Evolutionary conservation across 1,140 invertebrate genomes (phyloP), one percentile per base, ranked within the genome.

Genomic region (Macrobrachium nipponense): DNA sequence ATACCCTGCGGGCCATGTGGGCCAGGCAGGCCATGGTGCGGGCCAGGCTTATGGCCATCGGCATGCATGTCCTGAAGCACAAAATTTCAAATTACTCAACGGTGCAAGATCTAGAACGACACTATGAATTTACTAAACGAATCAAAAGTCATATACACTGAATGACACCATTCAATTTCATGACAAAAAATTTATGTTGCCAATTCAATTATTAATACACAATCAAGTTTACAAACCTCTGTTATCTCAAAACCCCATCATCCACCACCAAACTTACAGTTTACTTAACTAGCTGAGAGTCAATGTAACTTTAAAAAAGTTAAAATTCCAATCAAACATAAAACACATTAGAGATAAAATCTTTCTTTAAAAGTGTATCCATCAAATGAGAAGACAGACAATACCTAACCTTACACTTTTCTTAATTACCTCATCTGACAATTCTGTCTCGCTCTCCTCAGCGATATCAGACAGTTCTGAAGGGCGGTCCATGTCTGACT

Each of bases 381-480:
- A 20, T 23, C 15, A 17, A 6, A 14, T 20, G 60, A 36, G n/a
- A 18, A 12, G 61, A 61, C 59, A 20, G 60, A 23, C 18, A 8
- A 17, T 17, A n/a, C 14, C 59, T 12, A 62, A 60, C 14, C 11
- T 17, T 43, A 17, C n/a, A 58, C 43, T 11, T 36, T 23, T 5
- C n/a, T 20, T 51, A 82, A n/a, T 88, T 88, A 88, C 82, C 81
- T 90, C 89, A 72, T 88, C 88, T 43, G 90, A 88, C 14, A 90
- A 87, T 27, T 91, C 90, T 43, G 90, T 90, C 89, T 92, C 92
- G 70, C 91, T 91, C 85, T 92, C 92, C 89, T 92, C 92, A 60
- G 91, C 91, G 88, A 92, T 92, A 88, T 92, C 92, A 51, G 92
- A 92, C 18, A 92, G 90, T 89, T 92, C 92, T 18, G 91, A 91